These are phyloP conservation scores for Paedocypris micromegethes DNA, from an alignment of 2,797 vertebrate genomes.

Conservation along the genomic window DNA sequence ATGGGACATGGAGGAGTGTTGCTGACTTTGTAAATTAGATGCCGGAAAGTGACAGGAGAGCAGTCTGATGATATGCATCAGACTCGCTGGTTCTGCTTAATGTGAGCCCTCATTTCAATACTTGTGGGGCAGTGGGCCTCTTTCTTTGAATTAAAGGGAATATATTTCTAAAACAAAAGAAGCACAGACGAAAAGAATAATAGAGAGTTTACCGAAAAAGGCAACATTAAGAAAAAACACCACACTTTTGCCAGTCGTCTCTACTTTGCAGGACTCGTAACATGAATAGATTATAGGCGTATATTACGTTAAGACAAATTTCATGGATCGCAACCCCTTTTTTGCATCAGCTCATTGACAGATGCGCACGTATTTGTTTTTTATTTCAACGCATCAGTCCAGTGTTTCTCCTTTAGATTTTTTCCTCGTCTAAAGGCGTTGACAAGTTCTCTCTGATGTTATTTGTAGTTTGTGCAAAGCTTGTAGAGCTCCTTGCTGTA, in stretches of 20 bases:
- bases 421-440: conserved; percentile 11
- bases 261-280: too few relatives aligned
- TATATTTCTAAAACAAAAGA: conserved; percentile 4
- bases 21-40: conserved; percentile 13
- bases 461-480: conserved; percentile 32
- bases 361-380: conserved; percentile 12
- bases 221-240: too few relatives aligned
- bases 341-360: conserved; percentile 7
- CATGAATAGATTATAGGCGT: too few relatives aligned
- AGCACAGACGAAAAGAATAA: neutral
- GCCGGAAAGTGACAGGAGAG: conserved; percentile 39
- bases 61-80: conserved; percentile 29
- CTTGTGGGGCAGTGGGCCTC: conserved; percentile 16
- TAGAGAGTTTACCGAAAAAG: neutral
- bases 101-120: conserved; percentile 35
- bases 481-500: conserved; percentile 26
- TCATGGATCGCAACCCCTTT: neutral
- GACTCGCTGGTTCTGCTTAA: conserved; percentile 29
- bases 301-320: neutral
- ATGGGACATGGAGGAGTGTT: conserved; percentile 7
- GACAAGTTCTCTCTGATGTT: conserved; percentile 26
- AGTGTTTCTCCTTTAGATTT: conserved; percentile 4
- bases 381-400: conserved; percentile 6
- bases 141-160: conserved; percentile 29
- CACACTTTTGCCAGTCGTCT: too few relatives aligned